Evolutionary conservation across 2,888 invertebrate species (phyloP).

Genomic region (Archips xylosteana): DNA sequence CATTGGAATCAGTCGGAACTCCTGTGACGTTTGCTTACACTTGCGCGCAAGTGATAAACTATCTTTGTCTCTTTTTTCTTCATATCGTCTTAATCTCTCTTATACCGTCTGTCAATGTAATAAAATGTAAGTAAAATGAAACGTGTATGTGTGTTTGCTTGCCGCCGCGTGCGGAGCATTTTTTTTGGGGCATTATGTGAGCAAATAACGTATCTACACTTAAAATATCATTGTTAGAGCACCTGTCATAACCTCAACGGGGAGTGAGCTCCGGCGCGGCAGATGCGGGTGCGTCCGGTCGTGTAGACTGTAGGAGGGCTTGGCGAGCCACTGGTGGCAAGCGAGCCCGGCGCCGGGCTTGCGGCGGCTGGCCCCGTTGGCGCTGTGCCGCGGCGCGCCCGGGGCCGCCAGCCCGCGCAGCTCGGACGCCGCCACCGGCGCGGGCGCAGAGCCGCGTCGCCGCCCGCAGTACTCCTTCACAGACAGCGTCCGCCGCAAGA

Average conservation of each 20-base stretch:
- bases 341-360: constrained; percentile 56
- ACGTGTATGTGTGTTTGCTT: too few species aligned
- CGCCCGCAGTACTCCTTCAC: constrained; percentile 61
- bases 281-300: constrained; percentile 53
- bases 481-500: constrained; percentile 62
- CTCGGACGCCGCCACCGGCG: constrained; percentile 62
- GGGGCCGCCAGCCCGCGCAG: constrained; percentile 55
- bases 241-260: constrained; percentile 80
- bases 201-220: too few species aligned
- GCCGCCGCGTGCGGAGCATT: too few species aligned
- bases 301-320: constrained; percentile 54
- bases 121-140: too few species aligned
- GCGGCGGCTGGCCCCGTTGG: constrained; percentile 58
- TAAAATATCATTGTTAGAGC: too few species aligned
- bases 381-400: constrained; percentile 57
- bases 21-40: too few species aligned
- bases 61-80: too few species aligned
- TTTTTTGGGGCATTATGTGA: too few species aligned
- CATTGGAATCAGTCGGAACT: too few species aligned
- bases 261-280: constrained; percentile 73
- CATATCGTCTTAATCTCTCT: too few species aligned
- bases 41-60: too few species aligned
- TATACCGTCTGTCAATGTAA: too few species aligned
- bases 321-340: constrained; percentile 69
- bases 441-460: constrained; percentile 73